Conservation (phyloP, 2,888 invertebrate genomes). For the Rhimphoctona megacephalus region DNA sequence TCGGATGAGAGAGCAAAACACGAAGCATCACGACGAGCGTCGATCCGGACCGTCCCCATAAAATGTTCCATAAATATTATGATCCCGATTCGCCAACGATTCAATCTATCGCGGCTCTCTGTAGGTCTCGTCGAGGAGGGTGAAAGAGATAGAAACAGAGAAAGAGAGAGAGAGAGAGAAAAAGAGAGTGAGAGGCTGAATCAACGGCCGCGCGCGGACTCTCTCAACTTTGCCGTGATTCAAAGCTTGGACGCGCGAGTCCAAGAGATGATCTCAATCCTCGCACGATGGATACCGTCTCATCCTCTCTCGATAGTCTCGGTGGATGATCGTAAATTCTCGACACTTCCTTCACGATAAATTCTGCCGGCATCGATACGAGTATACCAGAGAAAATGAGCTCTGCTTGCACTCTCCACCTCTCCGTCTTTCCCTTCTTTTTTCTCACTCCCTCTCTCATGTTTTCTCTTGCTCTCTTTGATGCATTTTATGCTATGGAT, state of each 20-base stretch:
- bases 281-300: slow-evolving; percentile 53
- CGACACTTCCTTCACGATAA: slow-evolving; percentile 67
- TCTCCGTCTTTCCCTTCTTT: slow-evolving; percentile 21
- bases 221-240: slow-evolving; percentile 59
- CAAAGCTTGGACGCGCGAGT: slow-evolving; percentile 43
- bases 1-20: slow-evolving; percentile 56
- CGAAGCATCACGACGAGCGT: slow-evolving; percentile 63
- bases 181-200: slow-evolving; percentile 1
- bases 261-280: slow-evolving; percentile 59
- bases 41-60: slow-evolving; percentile 67
- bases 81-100: slow-evolving; percentile 75
- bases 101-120: slow-evolving; percentile 72
- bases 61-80: slow-evolving; percentile 77
- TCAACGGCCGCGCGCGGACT: slow-evolving; percentile 39
- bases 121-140: slow-evolving; percentile 56
- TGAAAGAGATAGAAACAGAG: background rate
- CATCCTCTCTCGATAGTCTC: slow-evolving; percentile 61
- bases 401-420: slow-evolving; percentile 35
- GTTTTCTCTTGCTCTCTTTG: slow-evolving; percentile 20
- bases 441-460: background rate
- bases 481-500: slow-evolving; percentile 51
- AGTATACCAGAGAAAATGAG: slow-evolving; percentile 35
- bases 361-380: slow-evolving; percentile 63
- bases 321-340: slow-evolving; percentile 68
- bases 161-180: slow-evolving; percentile 3